Conservation (phyloP, 2,797 vertebrate genomes). For the Tenualosa thibaudeaui region DNA sequence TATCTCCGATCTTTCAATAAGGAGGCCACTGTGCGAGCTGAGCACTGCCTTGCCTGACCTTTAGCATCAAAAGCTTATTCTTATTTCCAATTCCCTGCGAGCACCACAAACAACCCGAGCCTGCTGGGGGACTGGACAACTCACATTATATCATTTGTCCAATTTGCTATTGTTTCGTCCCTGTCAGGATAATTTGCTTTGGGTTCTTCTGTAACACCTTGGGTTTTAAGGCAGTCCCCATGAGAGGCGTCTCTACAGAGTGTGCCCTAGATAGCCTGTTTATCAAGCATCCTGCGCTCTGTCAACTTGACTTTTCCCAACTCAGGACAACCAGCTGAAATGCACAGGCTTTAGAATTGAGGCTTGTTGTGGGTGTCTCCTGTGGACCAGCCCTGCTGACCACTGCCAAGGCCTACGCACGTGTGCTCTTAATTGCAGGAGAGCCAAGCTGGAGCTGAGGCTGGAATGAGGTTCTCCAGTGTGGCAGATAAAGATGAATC, state of each 20-base stretch:
- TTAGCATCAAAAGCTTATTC: conserved; percentile 78
- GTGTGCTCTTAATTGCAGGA: conserved; percentile 71
- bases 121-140: conserved; percentile 76
- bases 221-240: conserved; percentile 70
- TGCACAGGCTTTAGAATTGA: conserved; percentile 74
- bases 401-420: conserved; percentile 67
- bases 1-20: conserved; percentile 54
- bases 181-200: conserved; percentile 85
- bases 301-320: conserved; percentile 77
- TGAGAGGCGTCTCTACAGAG: conserved; percentile 70
- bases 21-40: conserved; percentile 51
- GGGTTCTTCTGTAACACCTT: conserved; percentile 78
- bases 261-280: conserved; percentile 82
- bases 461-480: conserved; percentile 40
- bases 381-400: conserved; percentile 61
- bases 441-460: conserved; percentile 63
- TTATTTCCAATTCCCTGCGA: conserved; percentile 77
- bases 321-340: conserved; percentile 76
- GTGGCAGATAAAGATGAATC: conserved; percentile 65
- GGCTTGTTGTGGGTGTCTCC: conserved; percentile 53
- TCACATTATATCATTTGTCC: conserved; percentile 86
- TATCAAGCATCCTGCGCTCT: conserved; percentile 77
- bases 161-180: conserved; percentile 86
- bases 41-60: conserved; percentile 71
- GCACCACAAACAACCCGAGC: conserved; percentile 68